phyloP scores from a whole-genome alignment of 2,797 vertebrate genomes.

The Notamacropus eugenii region DNA sequence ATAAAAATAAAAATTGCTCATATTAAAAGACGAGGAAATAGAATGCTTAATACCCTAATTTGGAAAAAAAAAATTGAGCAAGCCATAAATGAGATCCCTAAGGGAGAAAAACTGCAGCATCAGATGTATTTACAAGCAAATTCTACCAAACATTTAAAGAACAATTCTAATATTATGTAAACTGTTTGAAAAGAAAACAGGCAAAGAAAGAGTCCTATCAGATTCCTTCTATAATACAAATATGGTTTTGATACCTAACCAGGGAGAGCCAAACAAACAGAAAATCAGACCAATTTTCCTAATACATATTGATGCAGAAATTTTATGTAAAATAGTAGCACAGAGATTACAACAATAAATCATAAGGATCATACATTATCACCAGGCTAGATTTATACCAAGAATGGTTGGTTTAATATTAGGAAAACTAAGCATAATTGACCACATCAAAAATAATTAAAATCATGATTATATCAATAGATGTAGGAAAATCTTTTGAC shows the following conservation, averaged over 20 bases:
- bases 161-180: not conserved
- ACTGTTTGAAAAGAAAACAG: not conserved
- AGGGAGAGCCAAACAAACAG: not conserved
- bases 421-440: not conserved
- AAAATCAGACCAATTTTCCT: not conserved
- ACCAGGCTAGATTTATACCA: not conserved
- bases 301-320: not conserved
- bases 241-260: not conserved
- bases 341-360: not conserved
- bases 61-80: not conserved
- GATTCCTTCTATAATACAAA: not conserved
- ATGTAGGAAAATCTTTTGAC: not conserved
- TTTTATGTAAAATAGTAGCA: not conserved
- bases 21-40: not conserved
- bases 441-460: not conserved
- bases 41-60: not conserved
- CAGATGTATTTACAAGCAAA: not conserved
- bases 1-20: not conserved
- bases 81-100: not conserved
- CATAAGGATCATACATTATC: not conserved
- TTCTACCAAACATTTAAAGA: not conserved
- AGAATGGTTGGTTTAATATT: not conserved
- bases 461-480: not conserved
- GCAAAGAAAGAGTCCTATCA: not conserved
- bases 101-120: not conserved